These are phyloP conservation scores for Xenus cinereus DNA, from an alignment of 2,113 vertebrate genomes.

Conservation along the genomic window DNA sequence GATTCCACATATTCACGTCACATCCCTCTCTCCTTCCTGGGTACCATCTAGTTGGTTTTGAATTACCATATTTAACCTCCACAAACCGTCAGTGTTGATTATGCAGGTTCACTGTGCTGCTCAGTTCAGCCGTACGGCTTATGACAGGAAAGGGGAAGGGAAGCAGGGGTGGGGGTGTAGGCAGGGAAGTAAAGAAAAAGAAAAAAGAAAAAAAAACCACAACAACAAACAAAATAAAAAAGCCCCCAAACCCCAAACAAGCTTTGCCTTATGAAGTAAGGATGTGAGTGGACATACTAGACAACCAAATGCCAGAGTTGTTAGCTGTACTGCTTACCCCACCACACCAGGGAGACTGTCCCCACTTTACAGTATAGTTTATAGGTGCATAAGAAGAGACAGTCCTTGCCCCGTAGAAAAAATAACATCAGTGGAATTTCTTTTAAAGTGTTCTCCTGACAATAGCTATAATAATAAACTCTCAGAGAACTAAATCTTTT, in stretches of 20 bases:
- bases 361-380: not conserved
- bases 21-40: not conserved
- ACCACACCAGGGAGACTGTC: not conserved
- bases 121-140: not conserved
- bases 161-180: fast-evolving
- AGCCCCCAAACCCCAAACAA: not conserved
- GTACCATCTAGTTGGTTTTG: not conserved
- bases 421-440: not conserved
- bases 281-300: not conserved
- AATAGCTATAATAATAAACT: not conserved
- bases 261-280: not conserved
- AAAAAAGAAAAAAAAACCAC: not conserved
- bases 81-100: not conserved
- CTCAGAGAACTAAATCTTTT: not conserved
- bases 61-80: not conserved
- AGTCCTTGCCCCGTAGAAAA: not conserved
- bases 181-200: not conserved
- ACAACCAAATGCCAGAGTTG: not conserved
- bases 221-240: not conserved
- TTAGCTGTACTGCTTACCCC: not conserved
- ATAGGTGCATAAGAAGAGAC: not conserved
- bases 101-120: not conserved
- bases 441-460: not conserved
- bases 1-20: not conserved
- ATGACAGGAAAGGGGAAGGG: not conserved